These are phyloP conservation scores for Caerostris darwini DNA, from an alignment of 1,140 invertebrate genomes.

Conservation along the genomic window DNA sequence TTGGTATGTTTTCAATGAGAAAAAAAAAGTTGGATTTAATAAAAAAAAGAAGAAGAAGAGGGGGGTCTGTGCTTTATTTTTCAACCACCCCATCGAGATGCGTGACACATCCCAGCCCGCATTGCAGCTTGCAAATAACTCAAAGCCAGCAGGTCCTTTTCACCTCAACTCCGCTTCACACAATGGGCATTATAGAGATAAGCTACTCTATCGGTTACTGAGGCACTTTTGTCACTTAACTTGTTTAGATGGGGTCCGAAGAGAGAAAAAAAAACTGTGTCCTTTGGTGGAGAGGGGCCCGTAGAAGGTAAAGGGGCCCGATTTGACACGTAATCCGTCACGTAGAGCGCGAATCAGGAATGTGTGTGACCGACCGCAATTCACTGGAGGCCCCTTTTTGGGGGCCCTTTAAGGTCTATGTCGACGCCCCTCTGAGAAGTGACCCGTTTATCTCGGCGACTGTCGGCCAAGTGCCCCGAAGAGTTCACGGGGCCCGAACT, in stretches of 20 bases:
- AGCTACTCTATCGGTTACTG: conserved; percentile 20
- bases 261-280: no score
- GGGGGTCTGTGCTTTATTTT: neutral
- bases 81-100: neutral
- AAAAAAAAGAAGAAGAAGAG: no score
- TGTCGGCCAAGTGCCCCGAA: neutral
- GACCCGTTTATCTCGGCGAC: neutral
- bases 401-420: neutral
- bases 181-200: neutral
- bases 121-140: neutral
- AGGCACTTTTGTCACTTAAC: conserved; percentile 27
- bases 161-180: neutral
- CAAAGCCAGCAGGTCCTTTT: conserved; percentile 11
- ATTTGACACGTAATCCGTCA: neutral
- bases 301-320: neutral
- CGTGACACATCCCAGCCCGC: neutral
- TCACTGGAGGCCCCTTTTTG: neutral
- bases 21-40: no score
- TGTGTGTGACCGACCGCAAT: conserved; percentile 1
- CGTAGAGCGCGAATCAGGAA: neutral
- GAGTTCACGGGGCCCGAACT: neutral
- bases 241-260: neutral
- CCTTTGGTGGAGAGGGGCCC: neutral
- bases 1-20: no score
- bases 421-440: neutral